Evolutionary conservation across 2,888 invertebrate genomes (phyloP).

Genomic region (Yponomeuta malinellus): DNA sequence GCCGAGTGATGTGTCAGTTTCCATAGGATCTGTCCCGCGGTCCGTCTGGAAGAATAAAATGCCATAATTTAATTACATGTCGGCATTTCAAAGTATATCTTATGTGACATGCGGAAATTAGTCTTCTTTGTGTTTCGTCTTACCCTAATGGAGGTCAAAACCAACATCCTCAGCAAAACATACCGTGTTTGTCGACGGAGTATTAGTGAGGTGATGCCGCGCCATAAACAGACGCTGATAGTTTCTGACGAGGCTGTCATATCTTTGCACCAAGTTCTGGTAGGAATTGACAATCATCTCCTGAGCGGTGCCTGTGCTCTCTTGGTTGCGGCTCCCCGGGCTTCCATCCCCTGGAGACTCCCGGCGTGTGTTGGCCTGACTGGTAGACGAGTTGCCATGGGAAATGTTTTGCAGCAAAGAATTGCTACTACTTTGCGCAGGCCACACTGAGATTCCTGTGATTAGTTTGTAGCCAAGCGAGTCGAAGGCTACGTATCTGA

Average conservation of each 20-base stretch:
- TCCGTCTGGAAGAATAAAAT: slow-evolving; percentile 69
- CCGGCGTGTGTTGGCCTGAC: slow-evolving; percentile 39
- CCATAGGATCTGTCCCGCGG: slow-evolving; percentile 83
- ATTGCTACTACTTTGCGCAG: slow-evolving; percentile 32
- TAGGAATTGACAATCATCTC: slow-evolving; percentile 68
- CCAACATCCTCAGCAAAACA: slow-evolving; percentile 2
- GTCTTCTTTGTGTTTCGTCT: no score
- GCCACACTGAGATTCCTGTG: slow-evolving; percentile 83
- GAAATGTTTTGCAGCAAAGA: slow-evolving; percentile 40
- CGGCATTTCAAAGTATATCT: no score
- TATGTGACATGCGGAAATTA: no score
- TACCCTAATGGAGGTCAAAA: neutral
- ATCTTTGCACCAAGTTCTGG: slow-evolving; percentile 67
- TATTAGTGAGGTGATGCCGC: slow-evolving; percentile 55
- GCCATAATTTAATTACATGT: slow-evolving; percentile 4
- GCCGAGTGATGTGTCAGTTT: slow-evolving; percentile 57
- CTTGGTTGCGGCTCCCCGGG: slow-evolving; percentile 35
- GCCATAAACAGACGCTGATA: slow-evolving; percentile 70
- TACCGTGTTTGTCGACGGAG: slow-evolving; percentile 62
- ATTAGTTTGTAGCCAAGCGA: slow-evolving; percentile 86
- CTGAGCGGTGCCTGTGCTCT: slow-evolving; percentile 44
- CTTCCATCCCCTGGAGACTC: slow-evolving; percentile 39
- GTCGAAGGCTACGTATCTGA: slow-evolving; percentile 90
- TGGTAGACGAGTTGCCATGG: slow-evolving; percentile 31
- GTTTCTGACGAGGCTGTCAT: slow-evolving; percentile 68